phyloP scores from a whole-genome alignment of 2,797 vertebrate species.

The Sebastes minor region DNA sequence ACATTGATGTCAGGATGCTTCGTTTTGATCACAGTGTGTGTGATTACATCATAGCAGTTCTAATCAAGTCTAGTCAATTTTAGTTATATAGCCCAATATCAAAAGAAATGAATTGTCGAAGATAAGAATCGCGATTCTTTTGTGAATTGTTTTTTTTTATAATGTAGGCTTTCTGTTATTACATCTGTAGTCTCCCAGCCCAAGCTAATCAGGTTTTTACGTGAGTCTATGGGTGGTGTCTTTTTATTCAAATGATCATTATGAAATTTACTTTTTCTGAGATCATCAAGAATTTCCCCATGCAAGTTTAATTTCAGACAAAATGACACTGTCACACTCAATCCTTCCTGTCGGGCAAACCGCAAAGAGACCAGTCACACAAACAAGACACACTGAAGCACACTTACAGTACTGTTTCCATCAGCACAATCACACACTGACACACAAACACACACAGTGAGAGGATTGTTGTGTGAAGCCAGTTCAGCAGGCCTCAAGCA shows the following conservation, averaged over 20 bases:
- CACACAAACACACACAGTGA: constrained; percentile 41
- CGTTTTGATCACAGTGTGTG: neutral
- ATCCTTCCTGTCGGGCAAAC: neutral
- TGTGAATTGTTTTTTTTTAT: neutral
- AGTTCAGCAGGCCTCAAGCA: constrained; percentile 59
- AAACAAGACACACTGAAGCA: neutral
- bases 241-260: neutral
- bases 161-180: neutral
- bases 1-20: neutral
- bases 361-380: constrained; percentile 2
- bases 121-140: neutral
- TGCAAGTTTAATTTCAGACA: neutral
- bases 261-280: neutral
- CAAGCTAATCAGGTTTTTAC: neutral
- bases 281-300: neutral
- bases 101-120: neutral
- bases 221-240: neutral
- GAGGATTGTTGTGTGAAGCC: constrained; percentile 61
- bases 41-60: neutral
- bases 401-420: constrained; percentile 16
- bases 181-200: neutral
- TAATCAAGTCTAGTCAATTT: neutral
- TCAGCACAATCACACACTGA: neutral
- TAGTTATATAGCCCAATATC: neutral
- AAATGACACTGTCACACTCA: neutral